Conservation (phyloP, 2,888 invertebrate species). For the Flexamia atlantica region DNA sequence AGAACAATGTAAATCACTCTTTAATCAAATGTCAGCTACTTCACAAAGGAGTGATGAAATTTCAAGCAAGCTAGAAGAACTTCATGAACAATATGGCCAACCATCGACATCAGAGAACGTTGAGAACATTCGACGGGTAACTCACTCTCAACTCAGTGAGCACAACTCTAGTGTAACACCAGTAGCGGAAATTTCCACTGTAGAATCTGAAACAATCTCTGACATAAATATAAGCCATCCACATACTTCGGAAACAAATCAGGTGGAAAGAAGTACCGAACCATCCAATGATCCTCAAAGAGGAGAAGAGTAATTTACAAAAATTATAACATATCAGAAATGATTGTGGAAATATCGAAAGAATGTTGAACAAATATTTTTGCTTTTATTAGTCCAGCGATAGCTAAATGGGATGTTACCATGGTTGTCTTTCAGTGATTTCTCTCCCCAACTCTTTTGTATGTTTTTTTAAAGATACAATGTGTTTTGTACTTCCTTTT, state of each 20-base stretch:
- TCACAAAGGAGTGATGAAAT: slow-evolving; percentile 84
- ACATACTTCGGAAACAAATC: neutral
- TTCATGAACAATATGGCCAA: slow-evolving; percentile 85
- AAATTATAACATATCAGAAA: slow-evolving; percentile 2
- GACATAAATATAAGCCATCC: neutral
- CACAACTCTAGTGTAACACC: neutral
- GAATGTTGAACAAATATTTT: too few relatives aligned
- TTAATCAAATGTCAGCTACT: slow-evolving; percentile 86
- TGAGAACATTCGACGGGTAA: neutral
- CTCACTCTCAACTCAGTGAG: neutral
- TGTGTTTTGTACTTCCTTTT: slow-evolving; percentile 44
- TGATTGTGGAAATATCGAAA: neutral
- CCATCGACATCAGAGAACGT: neutral
- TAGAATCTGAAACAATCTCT: neutral
- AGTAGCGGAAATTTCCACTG: neutral
- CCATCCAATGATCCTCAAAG: neutral
- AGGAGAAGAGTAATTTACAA: neutral
- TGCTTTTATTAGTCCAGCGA: neutral
- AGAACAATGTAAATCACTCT: slow-evolving; percentile 88
- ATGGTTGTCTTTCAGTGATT: slow-evolving; percentile 50
- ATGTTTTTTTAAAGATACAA: neutral
- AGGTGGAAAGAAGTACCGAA: neutral
- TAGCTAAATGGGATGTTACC: slow-evolving; percentile 34
- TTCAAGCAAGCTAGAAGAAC: slow-evolving; percentile 84
- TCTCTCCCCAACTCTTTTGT: neutral